Base-by-base conservation (phyloP, 2,113 vertebrate genomes). In the Muscicapa adusta region DNA sequence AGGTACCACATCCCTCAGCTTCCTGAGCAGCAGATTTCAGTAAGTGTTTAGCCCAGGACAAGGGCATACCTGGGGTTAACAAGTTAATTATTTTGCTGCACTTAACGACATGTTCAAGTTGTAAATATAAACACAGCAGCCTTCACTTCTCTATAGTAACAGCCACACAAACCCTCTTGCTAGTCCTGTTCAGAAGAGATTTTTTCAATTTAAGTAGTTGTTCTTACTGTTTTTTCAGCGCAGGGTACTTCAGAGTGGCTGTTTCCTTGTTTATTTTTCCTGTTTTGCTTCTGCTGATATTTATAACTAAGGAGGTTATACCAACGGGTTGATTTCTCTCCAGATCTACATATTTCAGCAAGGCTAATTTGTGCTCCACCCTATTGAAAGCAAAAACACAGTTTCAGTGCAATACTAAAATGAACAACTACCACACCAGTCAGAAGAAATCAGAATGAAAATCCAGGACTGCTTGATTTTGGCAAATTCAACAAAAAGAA, bases 331-430 rank as follows among this genome's bases (percentile, higher is more conserved):
- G 98, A 97, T 94, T 98, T 97, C 88, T 99, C 99, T 90, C 98
- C 98, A 0, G 98, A 98, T 88, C 96, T 98, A 94, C 98, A 97
- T 73, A 98, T 96, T 63, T 99, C 99, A 42, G 99, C 99, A 95
- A 99, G 97, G 94, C 99, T 99, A 97, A 99, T 99, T 97, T 99
- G 99, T 85, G 99, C 98, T 11, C 99, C 99, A 29, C 99, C 99
- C 99, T 99, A 85, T 86, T 16, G 70, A 91, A 34, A 87, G 16
- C 38, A 81, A 77, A 76, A 60, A 1, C 68, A 70, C 67, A 81
- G 66, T 40, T 25, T 82, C 40, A 85, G 36, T 18, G 24, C 22
- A 73, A n/a, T 33, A 57, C 12, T 54, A 50, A 66, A 88, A 94
- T 20, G 34, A 88, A 71, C 4, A 10, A 47, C 70, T 50, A 82